Evolutionary conservation across 2,888 invertebrate species (phyloP), one percentile per base, ranked within the genome.

Genomic region (Latheticus oryzae): DNA sequence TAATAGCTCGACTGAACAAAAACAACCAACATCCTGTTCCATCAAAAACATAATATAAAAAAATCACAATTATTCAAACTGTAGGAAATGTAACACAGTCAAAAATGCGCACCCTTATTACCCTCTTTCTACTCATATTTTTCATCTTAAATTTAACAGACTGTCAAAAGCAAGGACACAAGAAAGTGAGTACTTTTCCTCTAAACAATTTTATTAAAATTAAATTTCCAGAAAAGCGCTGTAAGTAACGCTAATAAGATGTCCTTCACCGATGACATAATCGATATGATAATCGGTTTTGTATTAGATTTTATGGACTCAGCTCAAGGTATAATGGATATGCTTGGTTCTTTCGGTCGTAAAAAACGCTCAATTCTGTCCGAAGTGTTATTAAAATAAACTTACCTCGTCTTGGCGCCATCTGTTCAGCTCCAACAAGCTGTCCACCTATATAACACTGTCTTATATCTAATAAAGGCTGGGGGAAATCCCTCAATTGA

Each of bases 401-500:
- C 67, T 69, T 64, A 78, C 79, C 78, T 68, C 79, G 65, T 64
- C 73, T 30, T 0, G 89, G 90, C 0, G 93, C 89, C 45, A 84
- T 79, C 69, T 92, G 91, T 77, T 98, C 97, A 0, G 95, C 97
- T 0, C 94, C 97, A 48, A 91, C 87, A 9, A 98, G 79, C 64
- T 89, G 86, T 1, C 98, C 98, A 87, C 94, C 96, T 53, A 97
- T 83, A 62, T 89, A 88, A 76, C 96, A 85, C 62, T 90, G 87
- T 66, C 88, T 87, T 56, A 95, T 89, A 68, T 90, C 87, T 69
- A 97, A 84, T 79, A 97, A 85, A 0, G 96, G 94, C 75, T 96
- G 95, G 0, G 97, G 96, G 78, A 97, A 98, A 81, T 99, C 98
- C 3, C 98, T 83, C 62, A 99, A 81, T 71, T 91, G 87, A 67